Evolutionary conservation across 2,888 invertebrate species (phyloP), one percentile per base, ranked within the genome.

Genomic region (Schrankia costaestrigalis): DNA sequence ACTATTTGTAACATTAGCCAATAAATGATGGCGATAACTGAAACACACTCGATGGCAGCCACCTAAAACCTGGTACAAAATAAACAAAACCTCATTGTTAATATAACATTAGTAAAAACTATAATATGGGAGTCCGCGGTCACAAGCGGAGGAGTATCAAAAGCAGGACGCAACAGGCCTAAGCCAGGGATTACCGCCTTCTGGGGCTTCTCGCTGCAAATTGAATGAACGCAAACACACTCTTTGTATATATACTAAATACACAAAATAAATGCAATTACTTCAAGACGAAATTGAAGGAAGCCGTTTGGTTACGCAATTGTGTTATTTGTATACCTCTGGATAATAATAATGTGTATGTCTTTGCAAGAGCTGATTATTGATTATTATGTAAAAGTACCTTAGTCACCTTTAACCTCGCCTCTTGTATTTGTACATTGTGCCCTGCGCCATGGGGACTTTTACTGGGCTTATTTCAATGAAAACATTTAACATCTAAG

Each of bases 151-250:
- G 46, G 42, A 73, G 61, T 71, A 70, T 66, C 66, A 71, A 70
- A 74, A 78, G 70, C 74, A 66, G 78, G 69, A 66, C 80, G 72
- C 78, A 74, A 78, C 78, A 82, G 68, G 69, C 79, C 72, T 84
- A 78, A 81, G 82, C 77, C 59, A 46, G 46, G 78, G 82, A 83
- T 86, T 85, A 84, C 71, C 61, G 67, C 72, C 75, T 70, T 77
- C 68, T 64, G 71, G 75, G 86, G 85, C 84, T 85, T 86, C 85
- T 28, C 65, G 49, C 69, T 71, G 78, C 78, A 82, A 82, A 83
- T 83, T 76, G 78, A 83, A 81, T 81, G 82, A 84, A 70, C 71
- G 71, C 71, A 71, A 75, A 77, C 70, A 77, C 71, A 68, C 70
- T 60, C 50, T 34, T 45, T 46, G 41, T 50, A 64, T 54, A 43